Conservation (phyloP, 2,113 vertebrate species). For the Takifugu flavidus region DNA sequence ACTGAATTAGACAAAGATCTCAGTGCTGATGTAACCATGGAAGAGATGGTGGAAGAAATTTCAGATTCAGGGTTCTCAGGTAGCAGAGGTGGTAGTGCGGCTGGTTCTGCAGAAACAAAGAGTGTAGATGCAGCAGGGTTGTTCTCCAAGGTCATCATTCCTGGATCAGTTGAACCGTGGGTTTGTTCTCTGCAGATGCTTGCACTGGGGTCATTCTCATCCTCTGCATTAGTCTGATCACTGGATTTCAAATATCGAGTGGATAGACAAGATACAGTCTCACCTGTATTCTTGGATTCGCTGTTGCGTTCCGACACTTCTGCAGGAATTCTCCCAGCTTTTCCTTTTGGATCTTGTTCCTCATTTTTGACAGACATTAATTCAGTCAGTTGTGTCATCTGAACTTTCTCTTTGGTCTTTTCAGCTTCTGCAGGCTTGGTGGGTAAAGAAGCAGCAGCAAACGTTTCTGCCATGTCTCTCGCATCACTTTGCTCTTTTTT, state of each 20-base stretch:
- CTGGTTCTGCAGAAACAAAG: constrained; percentile 44
- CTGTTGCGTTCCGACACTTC: no score
- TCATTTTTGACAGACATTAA: not conserved
- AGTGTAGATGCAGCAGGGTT: constrained; percentile 26
- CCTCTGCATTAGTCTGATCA: constrained; percentile 11
- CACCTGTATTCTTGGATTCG: no score
- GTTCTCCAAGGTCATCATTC: constrained; percentile 57
- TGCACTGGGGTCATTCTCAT: constrained; percentile 5
- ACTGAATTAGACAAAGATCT: constrained; percentile 13
- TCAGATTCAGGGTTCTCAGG: constrained; percentile 8
- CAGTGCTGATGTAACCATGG: not conserved
- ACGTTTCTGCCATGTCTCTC: no score
- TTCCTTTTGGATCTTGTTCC: constrained; percentile 12
- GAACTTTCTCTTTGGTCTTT: no score
- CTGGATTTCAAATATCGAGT: constrained; percentile 12
- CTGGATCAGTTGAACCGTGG: constrained; percentile 57
- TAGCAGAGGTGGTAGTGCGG: constrained; percentile 25
- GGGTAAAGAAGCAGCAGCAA: no score
- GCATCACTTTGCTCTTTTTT: no score
- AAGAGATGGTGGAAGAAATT: not conserved
- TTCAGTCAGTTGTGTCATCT: no score
- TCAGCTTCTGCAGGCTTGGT: no score
- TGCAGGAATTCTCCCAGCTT: no score
- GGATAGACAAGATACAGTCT: not conserved
- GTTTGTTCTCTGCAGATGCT: constrained; percentile 18